Evolutionary conservation across 2,797 vertebrate genomes (phyloP).

Genomic region (Tolypeutes matacus): DNA sequence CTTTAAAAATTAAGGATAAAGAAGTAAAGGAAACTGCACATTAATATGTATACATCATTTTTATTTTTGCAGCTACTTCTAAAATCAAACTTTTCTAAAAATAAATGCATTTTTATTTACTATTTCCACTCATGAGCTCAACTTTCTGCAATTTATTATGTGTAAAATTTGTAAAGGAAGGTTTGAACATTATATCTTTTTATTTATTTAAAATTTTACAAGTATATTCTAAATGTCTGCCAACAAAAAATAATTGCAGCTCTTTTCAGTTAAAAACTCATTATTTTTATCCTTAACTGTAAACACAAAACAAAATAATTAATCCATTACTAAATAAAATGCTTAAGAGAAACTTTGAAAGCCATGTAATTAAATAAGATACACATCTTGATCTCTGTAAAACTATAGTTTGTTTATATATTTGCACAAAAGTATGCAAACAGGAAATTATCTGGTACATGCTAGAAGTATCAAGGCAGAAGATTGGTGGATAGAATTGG

Average conservation of each 20-base stretch:
- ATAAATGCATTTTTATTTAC: background rate
- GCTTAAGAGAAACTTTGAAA: background rate
- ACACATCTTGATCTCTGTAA: background rate
- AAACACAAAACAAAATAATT: no score
- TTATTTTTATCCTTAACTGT: background rate
- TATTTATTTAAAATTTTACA: background rate
- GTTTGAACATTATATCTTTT: background rate
- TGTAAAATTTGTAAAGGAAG: background rate
- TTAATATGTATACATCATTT: background rate
- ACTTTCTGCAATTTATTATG: background rate
- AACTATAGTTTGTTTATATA: background rate
- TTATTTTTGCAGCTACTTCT: background rate
- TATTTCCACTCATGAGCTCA: background rate
- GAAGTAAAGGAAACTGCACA: background rate
- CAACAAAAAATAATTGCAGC: background rate
- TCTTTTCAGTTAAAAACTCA: background rate
- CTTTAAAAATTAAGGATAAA: background rate
- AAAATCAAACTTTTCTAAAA: background rate
- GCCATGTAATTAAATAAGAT: background rate
- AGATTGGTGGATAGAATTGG: accelerated
- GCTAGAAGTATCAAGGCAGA: background rate
- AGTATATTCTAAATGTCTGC: background rate
- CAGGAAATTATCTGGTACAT: background rate
- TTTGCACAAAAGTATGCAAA: background rate
- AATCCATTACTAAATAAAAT: background rate